These are phyloP conservation scores for Sanderia malayensis DNA, from an alignment of 30 jellyfish, hydroid and myxozoan genomes.

Conservation along the genomic window DNA sequence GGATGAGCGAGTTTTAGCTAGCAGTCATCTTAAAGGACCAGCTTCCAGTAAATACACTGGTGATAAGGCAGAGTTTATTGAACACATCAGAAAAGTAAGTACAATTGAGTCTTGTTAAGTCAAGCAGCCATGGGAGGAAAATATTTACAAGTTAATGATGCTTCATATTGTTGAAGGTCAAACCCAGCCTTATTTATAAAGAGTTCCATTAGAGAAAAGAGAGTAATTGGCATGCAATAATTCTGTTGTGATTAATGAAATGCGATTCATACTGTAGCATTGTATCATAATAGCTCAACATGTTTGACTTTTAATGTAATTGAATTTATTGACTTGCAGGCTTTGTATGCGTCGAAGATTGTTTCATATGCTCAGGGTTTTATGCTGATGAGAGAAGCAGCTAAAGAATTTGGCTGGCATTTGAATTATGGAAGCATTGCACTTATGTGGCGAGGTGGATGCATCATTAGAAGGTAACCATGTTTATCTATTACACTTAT, in stretches of 20 bases:
- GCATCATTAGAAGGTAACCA: slow-evolving; percentile 92
- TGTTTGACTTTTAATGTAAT: too few relatives aligned
- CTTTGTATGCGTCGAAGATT: slow-evolving; percentile 96
- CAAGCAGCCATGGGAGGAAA: too few relatives aligned
- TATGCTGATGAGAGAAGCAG: slow-evolving; percentile 97
- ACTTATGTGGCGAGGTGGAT: slow-evolving; percentile 99
- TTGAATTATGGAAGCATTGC: slow-evolving; percentile 95
- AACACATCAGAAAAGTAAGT: slow-evolving; percentile 87
- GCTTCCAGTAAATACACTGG: slow-evolving; percentile 56
- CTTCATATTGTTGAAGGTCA: too few relatives aligned
- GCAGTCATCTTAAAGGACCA: slow-evolving; percentile 80
- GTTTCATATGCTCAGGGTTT: slow-evolving; percentile 99
- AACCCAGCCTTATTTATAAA: too few relatives aligned
- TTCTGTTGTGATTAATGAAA: too few relatives aligned
- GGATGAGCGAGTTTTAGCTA: slow-evolving; percentile 83
- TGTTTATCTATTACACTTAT: neutral
- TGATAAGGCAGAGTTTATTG: slow-evolving; percentile 80
- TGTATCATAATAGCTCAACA: too few relatives aligned
- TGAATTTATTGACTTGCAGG: too few relatives aligned
- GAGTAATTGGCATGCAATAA: too few relatives aligned
- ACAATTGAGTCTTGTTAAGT: too few relatives aligned
- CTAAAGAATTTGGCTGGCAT: slow-evolving; percentile 93
- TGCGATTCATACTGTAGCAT: too few relatives aligned
- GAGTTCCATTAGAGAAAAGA: too few relatives aligned
- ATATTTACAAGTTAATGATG: too few relatives aligned